These are phyloP conservation scores for Oceanodroma leucorhoa DNA, from an alignment of 2,797 vertebrate species.

Conservation along the genomic window DNA sequence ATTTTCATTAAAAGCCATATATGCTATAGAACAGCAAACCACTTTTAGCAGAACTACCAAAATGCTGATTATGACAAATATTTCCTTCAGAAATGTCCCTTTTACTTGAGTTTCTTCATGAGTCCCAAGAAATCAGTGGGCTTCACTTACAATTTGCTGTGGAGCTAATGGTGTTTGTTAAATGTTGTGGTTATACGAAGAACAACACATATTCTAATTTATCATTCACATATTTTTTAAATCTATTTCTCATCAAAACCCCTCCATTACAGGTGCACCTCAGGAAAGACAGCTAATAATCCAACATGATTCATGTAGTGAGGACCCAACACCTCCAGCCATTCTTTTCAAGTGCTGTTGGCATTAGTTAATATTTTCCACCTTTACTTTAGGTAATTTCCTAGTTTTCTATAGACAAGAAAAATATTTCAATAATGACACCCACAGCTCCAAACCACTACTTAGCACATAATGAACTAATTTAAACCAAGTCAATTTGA, in stretches of 20 bases:
- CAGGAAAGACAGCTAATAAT: constrained; percentile 31
- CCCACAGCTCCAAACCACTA: constrained; percentile 51
- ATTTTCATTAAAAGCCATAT: not conserved
- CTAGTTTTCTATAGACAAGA: constrained; percentile 43
- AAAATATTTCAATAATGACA: constrained; percentile 59
- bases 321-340: constrained; percentile 14
- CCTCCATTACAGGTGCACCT: constrained; percentile 11
- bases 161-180: not conserved
- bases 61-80: not conserved
- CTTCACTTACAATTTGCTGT: not conserved
- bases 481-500: constrained; percentile 52
- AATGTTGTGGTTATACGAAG: not conserved
- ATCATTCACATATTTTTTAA: not conserved
- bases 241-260: not conserved
- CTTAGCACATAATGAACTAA: constrained; percentile 68
- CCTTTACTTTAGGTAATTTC: constrained; percentile 57
- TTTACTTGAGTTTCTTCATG: not conserved
- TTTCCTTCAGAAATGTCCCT: not conserved
- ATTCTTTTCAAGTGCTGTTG: constrained; percentile 48
- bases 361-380: constrained; percentile 52
- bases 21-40: not conserved
- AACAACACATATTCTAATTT: not conserved
- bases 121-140: not conserved
- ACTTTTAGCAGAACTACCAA: not conserved
- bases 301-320: constrained; percentile 26